Percentiles rank a stretch among this genome's conserved stretches.
Evolutionary conservation across 2,797 vertebrate genomes (phyloP).

Genomic region (Phrynocephalus guinanensis): DNA sequence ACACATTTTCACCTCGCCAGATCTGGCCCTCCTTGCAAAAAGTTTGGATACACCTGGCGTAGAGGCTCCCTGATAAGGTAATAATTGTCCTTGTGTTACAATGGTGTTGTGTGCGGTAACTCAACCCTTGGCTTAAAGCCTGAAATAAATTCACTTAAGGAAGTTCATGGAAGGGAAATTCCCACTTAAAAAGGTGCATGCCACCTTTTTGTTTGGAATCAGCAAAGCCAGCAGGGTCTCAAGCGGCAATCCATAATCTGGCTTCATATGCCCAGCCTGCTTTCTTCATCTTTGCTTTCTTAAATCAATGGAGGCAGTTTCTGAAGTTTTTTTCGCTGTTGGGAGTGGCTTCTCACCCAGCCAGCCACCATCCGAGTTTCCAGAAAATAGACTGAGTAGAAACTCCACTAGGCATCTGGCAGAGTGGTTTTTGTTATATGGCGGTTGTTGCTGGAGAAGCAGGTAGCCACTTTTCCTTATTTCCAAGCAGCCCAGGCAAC

Average conservation of each 20-base stretch:
- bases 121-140: not conserved
- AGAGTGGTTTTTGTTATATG: not conserved
- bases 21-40: too few relatives aligned
- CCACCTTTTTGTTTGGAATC: not conserved
- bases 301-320: not conserved
- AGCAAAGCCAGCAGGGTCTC: not conserved
- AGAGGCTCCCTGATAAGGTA: not conserved
- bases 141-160: not conserved
- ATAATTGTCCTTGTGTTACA: not conserved
- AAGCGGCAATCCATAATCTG: not conserved
- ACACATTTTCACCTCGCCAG: too few relatives aligned
- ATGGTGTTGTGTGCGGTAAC: not conserved
- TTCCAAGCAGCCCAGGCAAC: not conserved
- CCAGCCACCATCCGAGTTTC: not conserved
- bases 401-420: not conserved
- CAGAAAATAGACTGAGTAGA: not conserved
- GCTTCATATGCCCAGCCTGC: not conserved
- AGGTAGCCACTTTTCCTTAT: not conserved
- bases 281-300: not conserved
- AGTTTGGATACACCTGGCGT: too few relatives aligned
- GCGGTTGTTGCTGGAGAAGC: not conserved
- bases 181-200: too few relatives aligned
- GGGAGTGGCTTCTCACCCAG: not conserved
- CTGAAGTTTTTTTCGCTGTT: not conserved
- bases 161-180: not conserved